Percentiles rank a stretch among this genome's conserved stretches.
Conservation (phyloP, 1,140 invertebrate genomes). For the Colletes gigas region DNA sequence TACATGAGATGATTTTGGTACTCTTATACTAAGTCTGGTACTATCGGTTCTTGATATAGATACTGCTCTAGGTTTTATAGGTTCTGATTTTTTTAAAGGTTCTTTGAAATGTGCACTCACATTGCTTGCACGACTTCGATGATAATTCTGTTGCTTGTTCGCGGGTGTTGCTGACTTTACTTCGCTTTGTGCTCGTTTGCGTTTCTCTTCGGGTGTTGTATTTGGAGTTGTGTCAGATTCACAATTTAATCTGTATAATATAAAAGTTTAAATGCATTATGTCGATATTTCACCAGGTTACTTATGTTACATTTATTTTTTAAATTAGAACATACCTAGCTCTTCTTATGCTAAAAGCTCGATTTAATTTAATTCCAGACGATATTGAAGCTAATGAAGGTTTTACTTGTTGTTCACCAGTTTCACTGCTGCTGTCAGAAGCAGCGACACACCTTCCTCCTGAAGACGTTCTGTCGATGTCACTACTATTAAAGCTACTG, state of each 20-base stretch:
- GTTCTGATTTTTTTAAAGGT: constrained; percentile 63
- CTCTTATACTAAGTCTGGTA: constrained; percentile 85
- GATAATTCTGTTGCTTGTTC: constrained; percentile 64
- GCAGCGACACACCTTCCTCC: constrained; percentile 57
- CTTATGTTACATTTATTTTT: neutral
- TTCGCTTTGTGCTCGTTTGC: constrained; percentile 67
- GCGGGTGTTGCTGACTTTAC: constrained; percentile 57
- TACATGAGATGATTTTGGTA: constrained; percentile 72
- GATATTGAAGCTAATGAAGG: constrained; percentile 56
- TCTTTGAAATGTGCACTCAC: constrained; percentile 63
- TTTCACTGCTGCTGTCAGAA: constrained; percentile 71
- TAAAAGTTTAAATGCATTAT: constrained; percentile 9
- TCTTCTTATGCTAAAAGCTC: constrained; percentile 72
- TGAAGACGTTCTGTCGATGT: constrained; percentile 53
- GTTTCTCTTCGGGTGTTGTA: constrained; percentile 69
- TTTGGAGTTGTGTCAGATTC: constrained; percentile 73
- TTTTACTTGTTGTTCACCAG: constrained; percentile 64
- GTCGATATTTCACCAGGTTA: neutral
- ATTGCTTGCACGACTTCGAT: constrained; percentile 63
- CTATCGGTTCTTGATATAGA: constrained; percentile 84
- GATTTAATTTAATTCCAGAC: constrained; percentile 72
- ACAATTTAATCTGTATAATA: constrained; percentile 61
- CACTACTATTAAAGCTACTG: constrained; percentile 70
- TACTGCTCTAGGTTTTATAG: constrained; percentile 67
- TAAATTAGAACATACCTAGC: constrained; percentile 53